Conservation (phyloP, 1,140 invertebrate genomes). For the Scaptomyza pallida region DNA sequence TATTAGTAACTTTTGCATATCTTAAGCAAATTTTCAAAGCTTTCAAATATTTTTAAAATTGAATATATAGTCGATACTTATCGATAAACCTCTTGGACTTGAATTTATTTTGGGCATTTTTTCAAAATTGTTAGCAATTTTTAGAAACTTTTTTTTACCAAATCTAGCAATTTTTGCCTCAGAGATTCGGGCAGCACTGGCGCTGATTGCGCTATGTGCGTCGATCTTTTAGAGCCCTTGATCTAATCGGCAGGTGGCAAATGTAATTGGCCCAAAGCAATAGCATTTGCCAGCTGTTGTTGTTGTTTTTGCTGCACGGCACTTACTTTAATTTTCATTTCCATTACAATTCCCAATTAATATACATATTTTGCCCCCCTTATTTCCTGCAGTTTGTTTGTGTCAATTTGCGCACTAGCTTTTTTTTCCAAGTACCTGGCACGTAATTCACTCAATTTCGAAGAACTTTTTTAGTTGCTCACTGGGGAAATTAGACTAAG, state of each 20-base stretch:
- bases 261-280: conserved; percentile 18
- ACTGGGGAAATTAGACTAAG: conserved; percentile 64
- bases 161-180: too few relatives aligned
- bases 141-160: too few relatives aligned
- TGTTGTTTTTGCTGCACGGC: conserved; percentile 6
- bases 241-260: conserved; percentile 36
- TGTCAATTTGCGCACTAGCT: conserved; percentile 52
- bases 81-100: too few relatives aligned
- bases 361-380: conserved; percentile 21
- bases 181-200: too few relatives aligned
- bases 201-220: not conserved
- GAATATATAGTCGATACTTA: too few relatives aligned
- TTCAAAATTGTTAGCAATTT: too few relatives aligned
- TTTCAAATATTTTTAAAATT: too few relatives aligned
- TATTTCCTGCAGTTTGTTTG: conserved; percentile 4
- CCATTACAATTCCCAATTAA: conserved; percentile 52
- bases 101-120: too few relatives aligned
- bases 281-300: not conserved
- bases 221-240: conserved; percentile 10
- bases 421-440: conserved; percentile 28
- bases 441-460: conserved; percentile 61
- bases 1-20: too few relatives aligned
- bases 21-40: too few relatives aligned
- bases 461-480: conserved; percentile 51
- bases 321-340: conserved; percentile 11